Evolutionary conservation across 2,888 invertebrate genomes (phyloP), one percentile per base, ranked within the genome.

Genomic region (Chelonus formosanus): DNA sequence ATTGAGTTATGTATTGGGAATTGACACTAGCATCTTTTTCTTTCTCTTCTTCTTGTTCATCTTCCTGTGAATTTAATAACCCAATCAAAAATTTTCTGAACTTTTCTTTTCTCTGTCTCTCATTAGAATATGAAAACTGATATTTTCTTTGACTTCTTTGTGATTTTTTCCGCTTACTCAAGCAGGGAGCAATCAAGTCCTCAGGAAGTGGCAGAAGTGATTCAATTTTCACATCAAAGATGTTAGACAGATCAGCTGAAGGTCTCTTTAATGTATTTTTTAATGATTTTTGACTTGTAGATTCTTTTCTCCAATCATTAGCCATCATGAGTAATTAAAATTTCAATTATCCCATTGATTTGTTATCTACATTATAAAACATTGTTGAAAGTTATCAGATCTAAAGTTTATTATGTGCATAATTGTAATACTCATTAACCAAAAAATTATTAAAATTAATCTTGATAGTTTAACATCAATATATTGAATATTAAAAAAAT

Each of bases 1-100:
- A 20, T 20, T 20, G 20, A 20, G 20, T 20, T 20, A 20, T 20
- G 2, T 20, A 20, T 20, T 20, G 20, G 20, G 20, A 20, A 20
- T 20, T 2, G 20, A 20, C 20, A 20, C 20, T 2, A 20, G 20
- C 20, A 20, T 20, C 20, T 20, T 20, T 20, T 20, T 93, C 92
- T 77, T 96, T 87, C 35, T 85, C 83, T 3, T 81, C 84, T 32
- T 85, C 85, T 5, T 82, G 84, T 3, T 86, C 84, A 35, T 86
- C 85, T 65, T 86, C 85, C 10, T 87, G 86, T 72, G 88, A 87
- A 56, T 90, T 88, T 70, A 96, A 92, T 67, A 95, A 85, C 69
- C 91, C 90, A 56, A 95, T 91, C 62, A 96, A 85, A 75, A 92
- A 91, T 72, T 90, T 88, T 36, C 96, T 88, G 84, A 96, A 96